phyloP scores from a whole-genome alignment of 2,888 invertebrate species.

The Abrostola triplasia region DNA sequence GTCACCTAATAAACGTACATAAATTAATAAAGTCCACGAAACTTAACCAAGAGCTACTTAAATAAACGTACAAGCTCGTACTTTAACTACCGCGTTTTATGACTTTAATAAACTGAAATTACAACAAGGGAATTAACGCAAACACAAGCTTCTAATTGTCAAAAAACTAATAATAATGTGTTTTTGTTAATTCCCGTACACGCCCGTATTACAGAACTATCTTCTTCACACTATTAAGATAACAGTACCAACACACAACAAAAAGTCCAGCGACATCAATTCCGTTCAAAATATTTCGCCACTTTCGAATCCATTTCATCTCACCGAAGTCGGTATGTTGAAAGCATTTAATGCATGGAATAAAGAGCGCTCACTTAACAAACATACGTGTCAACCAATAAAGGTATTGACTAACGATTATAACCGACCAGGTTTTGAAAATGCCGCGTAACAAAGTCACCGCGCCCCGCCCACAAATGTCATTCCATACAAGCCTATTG shows the following conservation, averaged over 20 bases:
- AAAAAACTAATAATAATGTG: too few species aligned
- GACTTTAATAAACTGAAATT: too few species aligned
- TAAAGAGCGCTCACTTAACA: conserved; percentile 59
- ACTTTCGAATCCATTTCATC: conserved; percentile 39
- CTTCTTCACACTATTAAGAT: conserved; percentile 13
- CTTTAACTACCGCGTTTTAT: too few species aligned
- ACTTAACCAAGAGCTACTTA: too few species aligned
- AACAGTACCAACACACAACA: conserved; percentile 13
- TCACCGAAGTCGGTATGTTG: conserved; percentile 50
- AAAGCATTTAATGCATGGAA: conserved; percentile 57
- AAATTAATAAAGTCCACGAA: too few species aligned
- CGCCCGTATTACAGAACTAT: too few species aligned
- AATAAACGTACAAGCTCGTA: too few species aligned
- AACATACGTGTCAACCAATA: conserved; percentile 64
- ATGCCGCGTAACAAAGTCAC: conserved; percentile 63
- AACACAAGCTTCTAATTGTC: too few species aligned
- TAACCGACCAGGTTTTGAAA: conserved; percentile 61
- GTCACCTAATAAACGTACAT: too few species aligned
- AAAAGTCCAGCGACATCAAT: conserved; percentile 36
- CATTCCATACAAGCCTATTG: conserved; percentile 40
- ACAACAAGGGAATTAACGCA: too few species aligned
- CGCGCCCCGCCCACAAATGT: conserved; percentile 68
- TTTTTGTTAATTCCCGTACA: too few species aligned
- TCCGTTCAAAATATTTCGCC: conserved; percentile 53
- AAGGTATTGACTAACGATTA: conserved; percentile 55